Evolutionary conservation across 2,888 invertebrate genomes (phyloP), one percentile per base, ranked within the genome.

Genomic region (Cryptocephalus primarius): DNA sequence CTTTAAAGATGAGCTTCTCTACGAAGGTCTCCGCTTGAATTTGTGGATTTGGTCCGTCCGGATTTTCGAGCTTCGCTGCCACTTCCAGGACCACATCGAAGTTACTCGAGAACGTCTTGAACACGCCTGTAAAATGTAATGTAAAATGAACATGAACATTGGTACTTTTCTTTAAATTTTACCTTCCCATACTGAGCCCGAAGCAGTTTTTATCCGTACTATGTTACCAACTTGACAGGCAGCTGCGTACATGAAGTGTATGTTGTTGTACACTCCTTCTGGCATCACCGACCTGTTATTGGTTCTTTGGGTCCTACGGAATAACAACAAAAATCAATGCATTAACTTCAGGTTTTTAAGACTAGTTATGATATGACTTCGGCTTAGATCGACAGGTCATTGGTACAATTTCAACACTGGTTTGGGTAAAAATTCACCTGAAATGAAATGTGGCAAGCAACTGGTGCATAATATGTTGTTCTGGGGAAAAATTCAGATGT

Each of bases 211-310:
- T 59, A 89, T 80, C 71, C 87, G 83, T 49, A 88, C 88, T 54
- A 77, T 76, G 67, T 85, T 87, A 51, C 90, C 92, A 53, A 93
- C 85, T 66, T 90, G 83, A 55, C 86, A 80, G 45, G 89, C 86
- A 51, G 87, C 83, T 40, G 88, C 85, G 75, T 91, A 88, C 86
- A 91, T 89, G 70, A 91, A 90, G 71, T 85, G 83, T 55, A 85
- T 81, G 77, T 93, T 93, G 64, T 82, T 85, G 71, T 92, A 93
- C 46, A 93, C 85, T 53, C 93, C 92, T 65, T 92, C 91, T 12
- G 85, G 80, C 54, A 79, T 75, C 55, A 85, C 76, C 39, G 75
- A 71, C 61, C 86, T 79, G 12, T 36, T 36, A 4, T 42, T 33
- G 58, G 80, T 77, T 64, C 87, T 79, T 55, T 82, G 82, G 59